Percentiles rank a stretch among this genome's conserved stretches.
Conservation (phyloP, 2,113 vertebrate species). For the Sitta europaea region DNA sequence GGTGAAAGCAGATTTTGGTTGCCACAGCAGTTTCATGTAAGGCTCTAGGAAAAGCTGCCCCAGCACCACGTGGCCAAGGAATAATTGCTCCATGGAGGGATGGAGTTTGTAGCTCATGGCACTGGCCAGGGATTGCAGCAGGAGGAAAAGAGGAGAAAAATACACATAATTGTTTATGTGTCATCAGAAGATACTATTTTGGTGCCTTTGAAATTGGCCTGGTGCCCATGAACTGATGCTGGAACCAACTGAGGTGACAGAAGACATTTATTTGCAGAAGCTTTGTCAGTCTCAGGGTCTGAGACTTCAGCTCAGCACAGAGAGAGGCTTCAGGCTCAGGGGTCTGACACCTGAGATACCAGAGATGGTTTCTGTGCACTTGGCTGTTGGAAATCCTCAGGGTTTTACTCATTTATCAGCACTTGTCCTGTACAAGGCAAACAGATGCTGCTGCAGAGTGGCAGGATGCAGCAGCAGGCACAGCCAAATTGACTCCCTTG, state of each 20-base stretch:
- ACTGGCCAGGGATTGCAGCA: background rate
- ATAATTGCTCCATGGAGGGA: background rate
- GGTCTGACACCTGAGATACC: background rate
- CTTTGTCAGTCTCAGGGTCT: fast-evolving
- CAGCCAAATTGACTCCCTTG: background rate
- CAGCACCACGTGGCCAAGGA: fast-evolving
- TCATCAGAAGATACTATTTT: too few relatives aligned
- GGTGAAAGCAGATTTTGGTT: background rate
- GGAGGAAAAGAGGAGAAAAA: background rate
- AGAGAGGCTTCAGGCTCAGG: background rate
- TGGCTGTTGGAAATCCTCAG: background rate
- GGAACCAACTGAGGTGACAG: background rate
- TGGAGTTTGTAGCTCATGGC: background rate
- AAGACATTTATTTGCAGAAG: background rate
- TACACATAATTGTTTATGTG: background rate
- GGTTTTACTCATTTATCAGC: background rate
- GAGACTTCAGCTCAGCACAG: background rate
- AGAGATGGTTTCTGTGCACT: background rate
- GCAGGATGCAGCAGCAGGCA: background rate
- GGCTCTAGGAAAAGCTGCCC: background rate
- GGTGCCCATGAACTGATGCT: background rate
- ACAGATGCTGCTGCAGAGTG: background rate
- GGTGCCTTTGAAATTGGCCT: background rate
- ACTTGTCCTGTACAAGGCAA: background rate
- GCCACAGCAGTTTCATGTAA: fast-evolving